A percentile compares a stretch with the other conserved stretches of the same genome.
These are phyloP conservation scores for Scaptomyza pallida DNA, from an alignment of 1,140 invertebrate genomes.

Conservation along the genomic window DNA sequence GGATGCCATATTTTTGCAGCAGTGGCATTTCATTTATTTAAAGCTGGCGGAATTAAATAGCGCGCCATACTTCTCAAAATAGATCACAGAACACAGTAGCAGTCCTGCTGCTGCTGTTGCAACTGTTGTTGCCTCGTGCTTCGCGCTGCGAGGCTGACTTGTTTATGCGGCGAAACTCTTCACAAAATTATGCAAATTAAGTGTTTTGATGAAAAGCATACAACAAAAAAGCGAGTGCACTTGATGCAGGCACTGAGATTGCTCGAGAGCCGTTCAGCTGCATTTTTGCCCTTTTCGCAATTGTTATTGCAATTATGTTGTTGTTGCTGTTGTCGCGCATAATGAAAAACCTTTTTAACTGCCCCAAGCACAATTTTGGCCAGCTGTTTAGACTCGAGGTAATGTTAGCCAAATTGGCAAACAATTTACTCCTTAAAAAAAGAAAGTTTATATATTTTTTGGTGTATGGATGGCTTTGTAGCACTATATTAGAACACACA, in stretches of 20 bases:
- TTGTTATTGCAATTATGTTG: constrained; percentile 40
- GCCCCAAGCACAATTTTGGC: constrained; percentile 26
- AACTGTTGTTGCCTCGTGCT: constrained; percentile 12
- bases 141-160: constrained; percentile 5
- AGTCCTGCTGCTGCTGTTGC: constrained; percentile 14
- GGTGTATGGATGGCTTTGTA: background rate
- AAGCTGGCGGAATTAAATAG: constrained; percentile 74
- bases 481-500: constrained; percentile 21
- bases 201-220: constrained; percentile 78
- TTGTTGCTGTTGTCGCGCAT: constrained; percentile 39
- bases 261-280: constrained; percentile 15
- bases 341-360: constrained; percentile 59
- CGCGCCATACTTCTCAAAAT: constrained; percentile 22
- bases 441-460: background rate
- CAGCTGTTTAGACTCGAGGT: constrained; percentile 26
- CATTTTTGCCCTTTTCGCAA: constrained; percentile 53
- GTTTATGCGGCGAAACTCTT: constrained; percentile 40
- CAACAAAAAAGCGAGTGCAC: constrained; percentile 68
- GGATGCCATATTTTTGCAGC: constrained; percentile 45
- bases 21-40: constrained; percentile 67
- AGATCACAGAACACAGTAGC: constrained; percentile 2
- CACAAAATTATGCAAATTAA: constrained; percentile 79
- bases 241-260: constrained; percentile 48
- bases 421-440: constrained; percentile 41
- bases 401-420: constrained; percentile 38